Evolutionary conservation across 2,797 vertebrate genomes (phyloP).

Genomic region (Craterocephalus amniculus): DNA sequence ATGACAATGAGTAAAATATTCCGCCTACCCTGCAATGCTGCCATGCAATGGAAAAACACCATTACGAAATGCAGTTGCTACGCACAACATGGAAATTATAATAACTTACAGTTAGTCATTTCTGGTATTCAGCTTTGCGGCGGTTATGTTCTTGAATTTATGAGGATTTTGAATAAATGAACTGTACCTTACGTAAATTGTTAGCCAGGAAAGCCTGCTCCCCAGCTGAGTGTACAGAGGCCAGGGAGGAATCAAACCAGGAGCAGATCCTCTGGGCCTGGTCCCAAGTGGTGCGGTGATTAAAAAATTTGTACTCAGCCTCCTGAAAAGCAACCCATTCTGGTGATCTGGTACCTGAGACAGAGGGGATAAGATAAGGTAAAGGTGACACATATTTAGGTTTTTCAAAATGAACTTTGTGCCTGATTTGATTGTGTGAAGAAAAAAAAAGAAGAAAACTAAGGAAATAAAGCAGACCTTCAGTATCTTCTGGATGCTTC

Average conservation of each 20-base stretch:
- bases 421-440: slow-evolving; percentile 3
- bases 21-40: no score
- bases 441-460: slow-evolving; percentile 14
- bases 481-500: slow-evolving; percentile 84
- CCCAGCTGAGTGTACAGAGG: slow-evolving; percentile 87
- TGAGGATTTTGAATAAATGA: slow-evolving; percentile 12
- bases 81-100: slow-evolving; percentile 8
- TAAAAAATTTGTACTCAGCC: slow-evolving; percentile 93
- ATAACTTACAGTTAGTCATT: background rate
- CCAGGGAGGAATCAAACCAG: slow-evolving; percentile 90
- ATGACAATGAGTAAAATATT: no score
- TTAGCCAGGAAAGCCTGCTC: slow-evolving; percentile 91
- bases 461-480: slow-evolving; percentile 81
- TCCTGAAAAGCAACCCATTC: slow-evolving; percentile 93
- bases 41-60: no score
- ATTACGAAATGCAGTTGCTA: background rate
- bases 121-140: background rate
- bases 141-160: slow-evolving; percentile 12
- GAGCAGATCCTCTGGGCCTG: slow-evolving; percentile 95
- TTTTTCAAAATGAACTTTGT: slow-evolving; percentile 9
- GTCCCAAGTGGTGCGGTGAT: slow-evolving; percentile 93
- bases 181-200: slow-evolving; percentile 89
- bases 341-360: slow-evolving; percentile 79
- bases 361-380: background rate
- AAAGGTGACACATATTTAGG: slow-evolving; percentile 4